phyloP scores from a whole-genome alignment of 2,113 vertebrate genomes.

The Aramus guarauna region DNA sequence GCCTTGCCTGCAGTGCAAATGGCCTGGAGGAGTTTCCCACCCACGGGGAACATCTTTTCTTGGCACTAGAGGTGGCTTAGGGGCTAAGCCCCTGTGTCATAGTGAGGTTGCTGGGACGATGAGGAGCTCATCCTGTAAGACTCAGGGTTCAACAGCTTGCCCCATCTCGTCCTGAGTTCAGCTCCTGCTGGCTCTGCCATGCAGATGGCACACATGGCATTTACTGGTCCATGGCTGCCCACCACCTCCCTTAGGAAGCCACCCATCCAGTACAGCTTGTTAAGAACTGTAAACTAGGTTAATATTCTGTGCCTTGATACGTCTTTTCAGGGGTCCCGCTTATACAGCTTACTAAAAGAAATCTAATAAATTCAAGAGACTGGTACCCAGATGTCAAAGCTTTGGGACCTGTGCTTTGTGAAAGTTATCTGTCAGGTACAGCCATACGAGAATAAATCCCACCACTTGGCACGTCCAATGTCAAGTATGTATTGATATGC shows the following conservation, averaged over 20 bases:
- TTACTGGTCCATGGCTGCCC: background rate
- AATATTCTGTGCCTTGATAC: background rate
- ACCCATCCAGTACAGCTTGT: background rate
- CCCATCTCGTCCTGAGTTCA: background rate
- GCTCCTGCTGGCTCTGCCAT: background rate
- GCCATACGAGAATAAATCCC: background rate
- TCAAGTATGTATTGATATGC: background rate
- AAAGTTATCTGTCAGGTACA: background rate
- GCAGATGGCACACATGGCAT: background rate
- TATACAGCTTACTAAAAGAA: background rate
- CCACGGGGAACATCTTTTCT: fast-evolving
- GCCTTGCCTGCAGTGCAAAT: background rate
- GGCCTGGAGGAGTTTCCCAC: background rate
- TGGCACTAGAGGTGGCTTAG: background rate
- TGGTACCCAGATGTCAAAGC: background rate
- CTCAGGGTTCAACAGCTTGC: background rate
- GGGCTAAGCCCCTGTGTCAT: background rate
- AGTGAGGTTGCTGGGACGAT: background rate
- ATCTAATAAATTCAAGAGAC: background rate
- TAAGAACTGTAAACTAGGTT: background rate
- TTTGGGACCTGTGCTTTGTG: background rate
- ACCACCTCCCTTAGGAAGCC: background rate
- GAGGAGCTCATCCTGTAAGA: background rate
- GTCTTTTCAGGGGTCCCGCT: background rate
- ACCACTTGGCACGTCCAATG: background rate